Evolutionary conservation across 1,140 invertebrate species (phyloP).

Genomic region (Drosophila pseudoobscura): DNA sequence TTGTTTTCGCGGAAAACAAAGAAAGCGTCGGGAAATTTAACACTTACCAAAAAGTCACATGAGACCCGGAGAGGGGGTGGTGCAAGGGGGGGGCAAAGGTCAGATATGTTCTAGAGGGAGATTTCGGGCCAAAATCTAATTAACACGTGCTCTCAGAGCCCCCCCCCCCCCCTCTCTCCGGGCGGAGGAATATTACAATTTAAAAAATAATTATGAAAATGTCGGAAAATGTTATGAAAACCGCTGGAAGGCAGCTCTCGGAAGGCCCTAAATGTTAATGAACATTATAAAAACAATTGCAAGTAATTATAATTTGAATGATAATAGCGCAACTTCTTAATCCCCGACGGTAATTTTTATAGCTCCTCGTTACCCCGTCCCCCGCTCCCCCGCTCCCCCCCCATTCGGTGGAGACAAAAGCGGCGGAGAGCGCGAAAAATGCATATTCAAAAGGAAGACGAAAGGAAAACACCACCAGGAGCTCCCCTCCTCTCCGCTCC

Average conservation of each 20-base stretch:
- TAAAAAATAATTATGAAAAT: conserved; percentile 80
- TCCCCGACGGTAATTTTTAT: conserved; percentile 80
- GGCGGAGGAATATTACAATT: conserved; percentile 71
- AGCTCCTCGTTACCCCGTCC: conserved; percentile 11
- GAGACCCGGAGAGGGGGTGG: conserved; percentile 22
- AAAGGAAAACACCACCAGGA: conserved; percentile 22
- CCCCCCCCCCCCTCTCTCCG: conserved; percentile 25
- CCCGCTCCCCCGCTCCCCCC: conserved; percentile 1
- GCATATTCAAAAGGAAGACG: conserved; percentile 65
- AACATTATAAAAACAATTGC: conserved; percentile 81
- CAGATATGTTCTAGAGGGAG: conserved; percentile 7
- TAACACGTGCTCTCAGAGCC: conserved; percentile 70
- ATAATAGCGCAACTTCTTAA: conserved; percentile 81
- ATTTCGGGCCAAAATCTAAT: conserved; percentile 60
- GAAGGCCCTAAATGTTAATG: conserved; percentile 80
- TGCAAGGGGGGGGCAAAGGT: conserved; percentile 1
- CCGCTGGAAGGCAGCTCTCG: conserved; percentile 52
- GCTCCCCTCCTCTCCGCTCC: too few species aligned
- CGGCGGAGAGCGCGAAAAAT: conserved; percentile 57
- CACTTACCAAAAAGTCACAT: conserved; percentile 56
- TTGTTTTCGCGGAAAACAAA: conserved; percentile 48
- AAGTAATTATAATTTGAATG: conserved; percentile 82
- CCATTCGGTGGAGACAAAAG: conserved; percentile 41
- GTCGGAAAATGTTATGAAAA: conserved; percentile 55
- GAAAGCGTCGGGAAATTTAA: conserved; percentile 68